Evolutionary conservation across 2,113 vertebrate genomes (phyloP).

Genomic region (Hippocampus guttulatus): DNA sequence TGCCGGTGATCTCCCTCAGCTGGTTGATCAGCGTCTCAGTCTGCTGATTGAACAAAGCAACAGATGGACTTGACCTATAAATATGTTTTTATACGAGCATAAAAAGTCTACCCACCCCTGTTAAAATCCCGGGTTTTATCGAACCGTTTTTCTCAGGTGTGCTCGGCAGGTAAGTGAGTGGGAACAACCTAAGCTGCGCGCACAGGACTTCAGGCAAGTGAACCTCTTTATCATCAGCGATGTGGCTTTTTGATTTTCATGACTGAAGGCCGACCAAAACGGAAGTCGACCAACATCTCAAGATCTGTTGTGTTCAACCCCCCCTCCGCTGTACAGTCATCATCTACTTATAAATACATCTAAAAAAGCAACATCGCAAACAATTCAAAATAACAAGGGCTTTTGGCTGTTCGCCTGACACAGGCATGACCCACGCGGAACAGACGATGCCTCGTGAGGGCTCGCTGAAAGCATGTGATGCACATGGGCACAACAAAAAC

Average conservation of each 20-base stretch:
- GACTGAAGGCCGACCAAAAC: background rate
- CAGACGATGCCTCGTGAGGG: background rate
- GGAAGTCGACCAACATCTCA: background rate
- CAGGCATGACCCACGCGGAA: background rate
- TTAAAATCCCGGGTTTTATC: background rate
- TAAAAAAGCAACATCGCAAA: background rate
- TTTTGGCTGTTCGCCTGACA: background rate
- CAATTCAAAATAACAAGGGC: background rate
- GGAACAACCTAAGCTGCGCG: background rate
- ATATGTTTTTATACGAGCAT: background rate
- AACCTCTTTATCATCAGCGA: background rate
- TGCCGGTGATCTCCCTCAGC: slow-evolving; percentile 90
- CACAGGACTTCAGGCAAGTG: too few species aligned
- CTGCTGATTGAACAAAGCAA: slow-evolving; percentile 57
- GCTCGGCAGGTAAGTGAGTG: too few species aligned
- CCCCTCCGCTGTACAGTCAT: too few species aligned
- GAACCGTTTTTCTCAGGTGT: background rate
- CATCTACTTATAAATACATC: too few species aligned
- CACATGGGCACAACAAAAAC: slow-evolving; percentile 19
- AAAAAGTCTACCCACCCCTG: too few species aligned
- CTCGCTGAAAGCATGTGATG: slow-evolving; percentile 5
- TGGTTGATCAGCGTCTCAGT: slow-evolving; percentile 85
- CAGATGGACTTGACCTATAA: background rate
- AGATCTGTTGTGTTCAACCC: too few species aligned
- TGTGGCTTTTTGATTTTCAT: background rate